These are phyloP conservation scores for Thermophis baileyi DNA, from an alignment of 2,113 vertebrate species.

Conservation along the genomic window DNA sequence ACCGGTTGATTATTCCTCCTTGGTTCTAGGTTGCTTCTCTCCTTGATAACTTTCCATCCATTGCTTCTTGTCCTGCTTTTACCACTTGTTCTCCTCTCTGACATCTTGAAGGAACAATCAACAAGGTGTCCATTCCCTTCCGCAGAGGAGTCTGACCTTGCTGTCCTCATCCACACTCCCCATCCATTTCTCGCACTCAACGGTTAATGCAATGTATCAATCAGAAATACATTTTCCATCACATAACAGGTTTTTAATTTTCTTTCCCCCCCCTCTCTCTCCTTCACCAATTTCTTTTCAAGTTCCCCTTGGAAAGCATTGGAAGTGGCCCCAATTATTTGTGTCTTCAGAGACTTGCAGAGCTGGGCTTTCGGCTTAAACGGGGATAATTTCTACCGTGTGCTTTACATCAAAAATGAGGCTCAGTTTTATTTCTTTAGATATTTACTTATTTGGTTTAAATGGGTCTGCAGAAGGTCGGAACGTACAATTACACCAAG, in stretches of 20 bases:
- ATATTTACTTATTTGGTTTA: slow-evolving; percentile 46
- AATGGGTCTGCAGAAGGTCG: slow-evolving; percentile 43
- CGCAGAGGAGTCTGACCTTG: background rate
- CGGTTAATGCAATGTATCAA: background rate
- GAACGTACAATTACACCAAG: slow-evolving; percentile 48
- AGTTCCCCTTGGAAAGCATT: slow-evolving; percentile 6
- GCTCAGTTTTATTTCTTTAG: slow-evolving; percentile 27
- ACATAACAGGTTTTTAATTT: background rate
- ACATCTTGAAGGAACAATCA: background rate
- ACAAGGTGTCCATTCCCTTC: background rate
- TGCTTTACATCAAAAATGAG: slow-evolving; percentile 41
- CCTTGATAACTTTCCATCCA: too few relatives aligned
- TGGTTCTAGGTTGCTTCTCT: too few relatives aligned
- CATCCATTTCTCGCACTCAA: background rate
- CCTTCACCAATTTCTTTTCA: background rate
- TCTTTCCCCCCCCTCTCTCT: background rate
- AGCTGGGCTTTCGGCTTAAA: slow-evolving; percentile 36
- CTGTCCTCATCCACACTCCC: background rate
- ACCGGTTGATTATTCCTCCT: too few relatives aligned
- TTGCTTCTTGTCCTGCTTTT: too few relatives aligned
- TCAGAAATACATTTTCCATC: background rate
- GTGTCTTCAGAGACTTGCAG: slow-evolving; percentile 56
- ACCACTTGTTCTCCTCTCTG: background rate
- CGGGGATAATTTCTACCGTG: slow-evolving; percentile 43
- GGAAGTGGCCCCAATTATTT: slow-evolving; percentile 53